Evolutionary conservation across 2,113 vertebrate genomes (phyloP).

Genomic region (Chinchilla lanigera): DNA sequence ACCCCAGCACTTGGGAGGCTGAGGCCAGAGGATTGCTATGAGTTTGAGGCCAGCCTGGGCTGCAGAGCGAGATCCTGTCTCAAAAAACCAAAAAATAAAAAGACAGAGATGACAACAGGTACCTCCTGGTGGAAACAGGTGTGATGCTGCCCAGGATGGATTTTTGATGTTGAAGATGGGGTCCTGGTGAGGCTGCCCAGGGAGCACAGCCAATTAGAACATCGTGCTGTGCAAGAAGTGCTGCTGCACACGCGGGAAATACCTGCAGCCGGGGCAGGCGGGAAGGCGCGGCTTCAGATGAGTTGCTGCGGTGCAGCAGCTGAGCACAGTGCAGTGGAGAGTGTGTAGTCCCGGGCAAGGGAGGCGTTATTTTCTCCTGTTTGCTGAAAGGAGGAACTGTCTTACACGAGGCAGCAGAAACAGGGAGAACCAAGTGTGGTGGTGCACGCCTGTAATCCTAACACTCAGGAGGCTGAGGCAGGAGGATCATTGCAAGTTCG

Average conservation of each 20-base stretch:
- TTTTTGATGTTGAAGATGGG: not conserved
- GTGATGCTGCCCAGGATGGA: not conserved
- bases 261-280: no score
- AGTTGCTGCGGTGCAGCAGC: no score
- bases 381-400: not conserved
- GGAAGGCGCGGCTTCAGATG: not conserved
- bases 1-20: not conserved
- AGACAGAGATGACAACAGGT: not conserved
- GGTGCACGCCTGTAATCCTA: no score
- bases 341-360: rapidly evolving
- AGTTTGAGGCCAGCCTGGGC: not conserved
- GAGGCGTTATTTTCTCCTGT: not conserved
- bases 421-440: no score
- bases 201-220: not conserved
- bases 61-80: not conserved
- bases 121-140: not conserved
- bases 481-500: no score
- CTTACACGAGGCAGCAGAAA: not conserved
- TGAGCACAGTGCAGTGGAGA: rapidly evolving
- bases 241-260: not conserved
- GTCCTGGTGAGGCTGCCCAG: not conserved
- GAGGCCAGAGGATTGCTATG: not conserved
- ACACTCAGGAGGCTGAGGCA: no score
- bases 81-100: not conserved
- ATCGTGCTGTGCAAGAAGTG: not conserved